phyloP scores from a whole-genome alignment of 1,140 invertebrate genomes.

The Zaprionus capensis region DNA sequence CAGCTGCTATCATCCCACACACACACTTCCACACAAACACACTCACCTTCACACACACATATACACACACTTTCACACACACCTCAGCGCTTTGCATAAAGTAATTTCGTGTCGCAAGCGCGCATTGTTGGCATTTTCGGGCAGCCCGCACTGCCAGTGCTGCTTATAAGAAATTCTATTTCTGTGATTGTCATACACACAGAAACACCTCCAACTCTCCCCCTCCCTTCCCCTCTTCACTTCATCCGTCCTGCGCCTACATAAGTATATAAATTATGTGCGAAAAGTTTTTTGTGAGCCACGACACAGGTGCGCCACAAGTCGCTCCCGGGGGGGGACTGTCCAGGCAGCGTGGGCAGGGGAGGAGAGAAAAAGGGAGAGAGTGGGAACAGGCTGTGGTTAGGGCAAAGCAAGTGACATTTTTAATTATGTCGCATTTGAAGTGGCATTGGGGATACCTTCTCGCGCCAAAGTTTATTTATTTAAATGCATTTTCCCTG shows the following conservation, averaged over 20 bases:
- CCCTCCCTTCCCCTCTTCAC: too few species aligned
- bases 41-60: conserved; percentile 1
- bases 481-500: conserved; percentile 48
- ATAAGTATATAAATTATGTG: conserved; percentile 52
- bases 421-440: conserved; percentile 59
- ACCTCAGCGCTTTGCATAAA: conserved; percentile 53
- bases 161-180: conserved; percentile 60
- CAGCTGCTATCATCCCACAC: conserved; percentile 35
- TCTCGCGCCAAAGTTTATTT: conserved; percentile 35
- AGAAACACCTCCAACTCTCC: not conserved
- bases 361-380: too few species aligned
- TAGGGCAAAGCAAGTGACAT: conserved; percentile 45
- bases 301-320: conserved; percentile 43
- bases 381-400: not conserved
- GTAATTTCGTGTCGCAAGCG: conserved; percentile 56
- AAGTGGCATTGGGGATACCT: conserved; percentile 18
- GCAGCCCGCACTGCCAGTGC: not conserved
- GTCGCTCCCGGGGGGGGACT: conserved; percentile 17
- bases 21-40: conserved; percentile 1
- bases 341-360: not conserved
- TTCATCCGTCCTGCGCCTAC: not conserved
- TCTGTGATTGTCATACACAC: conserved; percentile 53
- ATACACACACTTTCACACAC: not conserved
- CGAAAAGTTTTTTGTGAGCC: conserved; percentile 49
- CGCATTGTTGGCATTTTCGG: conserved; percentile 53